Base-by-base conservation (phyloP, 2,888 invertebrate genomes). In the Limnephilus rhombicus region DNA sequence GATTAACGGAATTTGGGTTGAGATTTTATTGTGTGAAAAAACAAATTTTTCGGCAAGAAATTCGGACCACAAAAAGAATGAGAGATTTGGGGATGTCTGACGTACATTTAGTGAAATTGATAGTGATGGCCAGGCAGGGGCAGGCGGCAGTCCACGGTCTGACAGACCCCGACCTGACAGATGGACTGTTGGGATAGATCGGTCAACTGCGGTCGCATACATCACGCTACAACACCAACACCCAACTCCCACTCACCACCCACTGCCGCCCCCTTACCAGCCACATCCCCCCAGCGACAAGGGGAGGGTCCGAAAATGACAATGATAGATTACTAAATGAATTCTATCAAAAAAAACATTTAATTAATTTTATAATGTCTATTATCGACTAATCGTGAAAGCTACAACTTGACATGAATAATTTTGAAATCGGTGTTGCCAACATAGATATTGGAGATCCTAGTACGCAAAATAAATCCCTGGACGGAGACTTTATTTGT, bases 171-270 rank as follows among this genome's bases (percentile, higher is more conserved):
- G 13, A n/a, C 82, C 34, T 83, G 82, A 83, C 82, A 37, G 82
- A 83, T 83, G 34, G 82, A 83, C 82, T 83, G 82, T 83, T 34
- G 24, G 34, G 29, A 83, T 37, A 83, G 82, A 83, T 34, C 18
- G 82, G 82, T 83, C 34, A 31, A 37, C 82, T 83, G 82, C 82
- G 82, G 82, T 34, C 82, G 24, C 82, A 83, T 83, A 83, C 82
- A 83, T 83, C 82, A 83, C 31, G 31, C 34, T 24, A 68, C n/a
- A 68, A 31, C 82, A 31, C 82, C 82, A 13, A 15, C 34, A 15
- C 82, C 82, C 31, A 15, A 5, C 82, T 29, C 31, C 9, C 82
- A 31, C 82, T 4, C 1, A n/a, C 29, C 82, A 82, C 82, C 82
- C 31, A 31, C 29, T 24, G 18, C 53, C 53, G 4, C 24, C 18